phyloP scores from a whole-genome alignment of 2,113 vertebrate genomes.

The Atherinomorus stipes region DNA sequence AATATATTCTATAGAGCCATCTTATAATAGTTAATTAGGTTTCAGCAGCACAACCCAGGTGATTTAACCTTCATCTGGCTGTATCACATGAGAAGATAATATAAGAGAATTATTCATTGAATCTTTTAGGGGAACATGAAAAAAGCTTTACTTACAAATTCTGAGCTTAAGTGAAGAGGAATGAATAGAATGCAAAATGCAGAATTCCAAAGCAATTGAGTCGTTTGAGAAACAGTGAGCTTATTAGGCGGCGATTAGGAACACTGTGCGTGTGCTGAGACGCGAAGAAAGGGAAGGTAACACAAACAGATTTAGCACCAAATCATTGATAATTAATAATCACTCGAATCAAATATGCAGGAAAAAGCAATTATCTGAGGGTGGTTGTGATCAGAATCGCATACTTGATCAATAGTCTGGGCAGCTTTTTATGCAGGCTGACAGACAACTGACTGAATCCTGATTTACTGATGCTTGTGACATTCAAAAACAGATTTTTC shows the following conservation, averaged over 20 bases:
- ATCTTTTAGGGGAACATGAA: slow-evolving; percentile 69
- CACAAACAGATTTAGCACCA: slow-evolving; percentile 9
- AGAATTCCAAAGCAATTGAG: slow-evolving; percentile 32
- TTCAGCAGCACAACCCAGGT: slow-evolving; percentile 66
- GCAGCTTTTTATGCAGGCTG: slow-evolving; percentile 38
- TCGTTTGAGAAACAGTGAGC: slow-evolving; percentile 46
- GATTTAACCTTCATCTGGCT: slow-evolving; percentile 73
- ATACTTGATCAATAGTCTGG: slow-evolving; percentile 55
- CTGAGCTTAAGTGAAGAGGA: slow-evolving; percentile 50
- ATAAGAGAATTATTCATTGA: slow-evolving; percentile 76
- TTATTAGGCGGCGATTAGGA: not conserved
- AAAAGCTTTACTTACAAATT: slow-evolving; percentile 65
- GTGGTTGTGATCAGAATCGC: slow-evolving; percentile 53
- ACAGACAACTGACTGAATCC: slow-evolving; percentile 49
- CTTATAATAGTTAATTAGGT: slow-evolving; percentile 70
- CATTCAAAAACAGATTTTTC: slow-evolving; percentile 36
- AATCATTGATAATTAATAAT: slow-evolving; percentile 59
- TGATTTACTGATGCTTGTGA: slow-evolving; percentile 30
- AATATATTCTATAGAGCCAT: slow-evolving; percentile 53
- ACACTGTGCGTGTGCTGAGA: not conserved
- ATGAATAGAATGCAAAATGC: slow-evolving; percentile 53
- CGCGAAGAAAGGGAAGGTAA: not conserved
- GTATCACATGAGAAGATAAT: slow-evolving; percentile 72
- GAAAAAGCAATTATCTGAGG: slow-evolving; percentile 61
- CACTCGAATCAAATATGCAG: slow-evolving; percentile 49